Conservation (phyloP, 2,113 vertebrate species). For the Microtus oregoni region DNA sequence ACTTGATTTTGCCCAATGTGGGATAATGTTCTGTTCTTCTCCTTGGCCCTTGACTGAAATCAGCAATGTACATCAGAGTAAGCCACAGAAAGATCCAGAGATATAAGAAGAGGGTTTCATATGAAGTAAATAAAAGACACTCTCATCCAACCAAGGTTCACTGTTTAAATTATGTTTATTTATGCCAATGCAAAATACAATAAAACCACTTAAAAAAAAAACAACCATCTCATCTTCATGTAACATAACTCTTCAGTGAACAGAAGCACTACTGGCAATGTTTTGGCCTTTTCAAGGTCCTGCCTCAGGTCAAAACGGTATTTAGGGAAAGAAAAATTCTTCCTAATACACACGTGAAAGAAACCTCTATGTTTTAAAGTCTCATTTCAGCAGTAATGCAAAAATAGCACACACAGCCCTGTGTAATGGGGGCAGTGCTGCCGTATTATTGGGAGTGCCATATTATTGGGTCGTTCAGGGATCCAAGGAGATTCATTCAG, state of each 20-base stretch:
- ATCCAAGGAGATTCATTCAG: background rate
- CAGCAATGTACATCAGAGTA: background rate
- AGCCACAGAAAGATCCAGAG: conserved; percentile 47
- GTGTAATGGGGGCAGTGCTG: background rate
- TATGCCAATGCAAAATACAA: conserved; percentile 75
- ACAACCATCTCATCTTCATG: conserved; percentile 74
- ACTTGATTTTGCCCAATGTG: conserved; percentile 2
- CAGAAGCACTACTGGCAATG: conserved; percentile 82
- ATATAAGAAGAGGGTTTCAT: conserved; percentile 63
- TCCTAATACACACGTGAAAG: conserved; percentile 59
- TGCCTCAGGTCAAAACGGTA: conserved; percentile 87
- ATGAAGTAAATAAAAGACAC: conserved; percentile 57
- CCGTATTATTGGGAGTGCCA: background rate
- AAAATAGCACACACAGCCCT: background rate
- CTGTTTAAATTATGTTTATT: conserved; percentile 82
- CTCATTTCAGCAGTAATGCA: conserved; percentile 53
- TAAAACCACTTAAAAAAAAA: conserved; percentile 70
- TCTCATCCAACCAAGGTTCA: conserved; percentile 57
- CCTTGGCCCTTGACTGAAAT: background rate
- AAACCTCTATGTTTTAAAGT: conserved; percentile 63
- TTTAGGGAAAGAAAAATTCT: conserved; percentile 80
- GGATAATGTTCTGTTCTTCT: conserved; percentile 11
- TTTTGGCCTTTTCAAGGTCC: conserved; percentile 88
- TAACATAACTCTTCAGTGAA: conserved; percentile 84
- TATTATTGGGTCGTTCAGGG: background rate